Conservation (phyloP, 37 sponge, comb jelly and placozoan species). For the Tethya wilhelma region DNA sequence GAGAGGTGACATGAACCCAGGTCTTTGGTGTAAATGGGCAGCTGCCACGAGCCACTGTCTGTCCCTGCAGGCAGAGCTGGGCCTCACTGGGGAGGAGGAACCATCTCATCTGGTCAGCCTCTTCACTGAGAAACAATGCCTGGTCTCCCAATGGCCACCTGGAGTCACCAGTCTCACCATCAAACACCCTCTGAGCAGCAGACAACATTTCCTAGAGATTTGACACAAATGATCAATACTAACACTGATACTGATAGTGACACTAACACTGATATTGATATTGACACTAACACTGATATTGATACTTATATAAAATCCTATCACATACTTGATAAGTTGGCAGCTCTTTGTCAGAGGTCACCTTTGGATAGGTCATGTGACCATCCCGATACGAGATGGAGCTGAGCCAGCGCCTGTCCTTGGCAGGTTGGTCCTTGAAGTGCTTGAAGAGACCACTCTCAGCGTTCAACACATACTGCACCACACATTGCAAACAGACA, state of each 20-base stretch:
- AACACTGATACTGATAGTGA: neutral
- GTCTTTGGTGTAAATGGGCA: too few species aligned
- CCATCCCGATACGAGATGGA: slow-evolving; percentile 57
- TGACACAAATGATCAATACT: too few species aligned
- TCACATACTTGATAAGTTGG: slow-evolving; percentile 19
- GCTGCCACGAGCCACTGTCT: too few species aligned
- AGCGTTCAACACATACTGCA: slow-evolving; percentile 65
- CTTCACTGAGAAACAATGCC: slow-evolving; percentile 39
- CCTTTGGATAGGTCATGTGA: slow-evolving; percentile 22
- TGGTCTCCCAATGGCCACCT: neutral
- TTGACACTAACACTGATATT: neutral
- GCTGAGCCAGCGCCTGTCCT: slow-evolving; percentile 73
- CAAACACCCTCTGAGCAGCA: slow-evolving; percentile 48
- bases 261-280: neutral
- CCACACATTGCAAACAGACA: neutral
- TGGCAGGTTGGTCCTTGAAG: slow-evolving; percentile 34
- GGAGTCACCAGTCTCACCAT: neutral
- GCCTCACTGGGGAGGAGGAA: slow-evolving; percentile 85
- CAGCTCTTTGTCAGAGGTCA: neutral
- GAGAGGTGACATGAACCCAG: neutral
- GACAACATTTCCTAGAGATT: slow-evolving; percentile 43
- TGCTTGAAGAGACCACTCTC: slow-evolving; percentile 80
- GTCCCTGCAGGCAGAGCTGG: too few species aligned
- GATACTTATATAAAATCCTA: neutral
- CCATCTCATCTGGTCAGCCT: slow-evolving; percentile 79